These are phyloP conservation scores for Hypanus sabinus DNA, from an alignment of 2,113 vertebrate species.

Conservation along the genomic window DNA sequence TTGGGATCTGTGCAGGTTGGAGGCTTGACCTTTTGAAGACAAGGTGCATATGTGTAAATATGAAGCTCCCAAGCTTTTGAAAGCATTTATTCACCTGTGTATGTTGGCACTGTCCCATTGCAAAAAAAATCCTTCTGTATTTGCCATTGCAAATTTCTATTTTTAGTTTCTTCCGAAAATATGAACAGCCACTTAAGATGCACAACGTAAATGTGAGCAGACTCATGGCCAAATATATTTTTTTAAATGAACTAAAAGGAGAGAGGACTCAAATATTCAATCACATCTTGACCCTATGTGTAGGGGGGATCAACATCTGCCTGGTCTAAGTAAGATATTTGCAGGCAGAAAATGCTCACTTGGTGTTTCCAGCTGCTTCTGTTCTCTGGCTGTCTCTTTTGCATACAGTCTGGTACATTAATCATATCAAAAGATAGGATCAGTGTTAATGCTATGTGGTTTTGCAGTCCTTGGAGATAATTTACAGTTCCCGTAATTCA, in stretches of 20 bases:
- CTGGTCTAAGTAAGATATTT: slow-evolving; percentile 25
- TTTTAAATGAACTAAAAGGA: not conserved
- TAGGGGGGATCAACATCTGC: not conserved
- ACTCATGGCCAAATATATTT: not conserved
- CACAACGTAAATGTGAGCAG: not conserved
- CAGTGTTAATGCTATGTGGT: not conserved
- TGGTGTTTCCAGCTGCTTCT: not conserved
- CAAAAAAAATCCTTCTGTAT: not conserved
- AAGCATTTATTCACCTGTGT: not conserved
- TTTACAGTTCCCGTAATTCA: slow-evolving; percentile 19
- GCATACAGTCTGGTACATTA: slow-evolving; percentile 7
- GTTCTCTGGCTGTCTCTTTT: not conserved
- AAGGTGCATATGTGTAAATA: not conserved
- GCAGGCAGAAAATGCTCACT: not conserved
- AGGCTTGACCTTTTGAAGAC: slow-evolving; percentile 16
- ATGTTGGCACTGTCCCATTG: not conserved
- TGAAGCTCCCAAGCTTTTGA: slow-evolving; percentile 16
- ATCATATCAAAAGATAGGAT: slow-evolving; percentile 29
- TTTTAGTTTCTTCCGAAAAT: not conserved
- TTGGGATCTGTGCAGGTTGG: not conserved
- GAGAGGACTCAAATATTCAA: not conserved
- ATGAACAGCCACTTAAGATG: not conserved
- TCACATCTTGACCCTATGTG: not conserved
- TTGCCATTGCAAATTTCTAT: too few species aligned
- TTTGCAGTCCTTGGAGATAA: slow-evolving; percentile 6